Base-by-base conservation (phyloP, 2,797 vertebrate species). In the Momotus momota region DNA sequence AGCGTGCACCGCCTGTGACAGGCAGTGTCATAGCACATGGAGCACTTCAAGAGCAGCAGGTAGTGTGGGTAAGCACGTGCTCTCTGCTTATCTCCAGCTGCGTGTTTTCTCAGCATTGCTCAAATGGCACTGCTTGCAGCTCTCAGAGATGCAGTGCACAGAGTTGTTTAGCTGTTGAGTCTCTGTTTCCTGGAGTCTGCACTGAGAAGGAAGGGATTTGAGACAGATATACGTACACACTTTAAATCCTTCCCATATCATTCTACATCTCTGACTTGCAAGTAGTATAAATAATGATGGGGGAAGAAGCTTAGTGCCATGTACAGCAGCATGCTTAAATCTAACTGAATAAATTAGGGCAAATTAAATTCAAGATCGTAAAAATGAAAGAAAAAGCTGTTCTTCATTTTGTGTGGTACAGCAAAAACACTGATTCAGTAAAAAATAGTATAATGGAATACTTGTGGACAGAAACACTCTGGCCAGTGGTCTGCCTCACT, bases 181-280 rank as follows among this genome's bases (percentile, higher is more conserved):
- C 58, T 79, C 64, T 81, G 0, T 45, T 79, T 84, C 48, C 67
- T 49, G 26, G 40, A 86, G 13, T 51, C 61, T 91, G 70, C 70
- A 81, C 15, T 90, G 77, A 79, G 88, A 96, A 93, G 70, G 70
- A 90, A 93, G 52, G 85, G 94, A 91, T 84, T 84, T 64, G 43
- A 35, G 35, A 35, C 35, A 35, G 35, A 35, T 35, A 35, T 8
- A 77, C 29, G 58, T 4, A 41, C 17, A 22, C 81, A 43, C 77
- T 87, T 88, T 16, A 69, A 91, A 93, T 89, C 35, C 33, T 92
- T 93, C 80, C 70, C 69, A 5, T 90, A 62, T 69, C 69, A 72
- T 81, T 41, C 55, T 35, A n/a, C 55, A 54, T 72, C 67, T 89
- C 62, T 93, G 66, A 75, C 19, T 88, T 94, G 51, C 43, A 83